Evolutionary conservation across 1,140 invertebrate species (phyloP).

Genomic region (Pogonomyrmex barbatus): DNA sequence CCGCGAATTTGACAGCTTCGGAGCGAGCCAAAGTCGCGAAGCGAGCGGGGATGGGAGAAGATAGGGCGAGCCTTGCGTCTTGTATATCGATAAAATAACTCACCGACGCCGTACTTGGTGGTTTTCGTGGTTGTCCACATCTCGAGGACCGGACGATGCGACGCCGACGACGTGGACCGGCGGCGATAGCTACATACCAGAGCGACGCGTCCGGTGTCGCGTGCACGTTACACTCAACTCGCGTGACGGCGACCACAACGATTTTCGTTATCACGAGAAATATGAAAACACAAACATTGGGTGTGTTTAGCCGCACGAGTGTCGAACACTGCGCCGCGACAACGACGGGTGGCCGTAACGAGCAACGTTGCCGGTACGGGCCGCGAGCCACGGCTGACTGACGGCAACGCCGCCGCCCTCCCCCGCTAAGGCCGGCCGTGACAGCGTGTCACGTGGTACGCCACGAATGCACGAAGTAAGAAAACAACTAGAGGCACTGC

Average conservation of each 20-base stretch:
- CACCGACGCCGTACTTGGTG: conserved; percentile 89
- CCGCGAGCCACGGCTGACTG: conserved; percentile 53
- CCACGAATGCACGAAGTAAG: background rate
- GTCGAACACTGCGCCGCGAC: conserved; percentile 65
- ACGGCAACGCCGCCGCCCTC: conserved; percentile 68
- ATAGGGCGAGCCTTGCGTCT: background rate
- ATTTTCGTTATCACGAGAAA: conserved; percentile 72
- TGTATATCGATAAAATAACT: conserved; percentile 78
- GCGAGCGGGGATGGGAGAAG: background rate
- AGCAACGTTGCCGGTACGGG: conserved; percentile 77
- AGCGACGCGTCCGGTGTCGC: background rate
- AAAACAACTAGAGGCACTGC: background rate
- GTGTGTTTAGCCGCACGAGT: conserved; percentile 81
- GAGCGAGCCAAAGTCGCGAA: conserved; percentile 25
- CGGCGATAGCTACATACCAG: conserved; percentile 65
- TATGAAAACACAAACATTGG: conserved; percentile 85
- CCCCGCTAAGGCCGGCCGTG: conserved; percentile 1
- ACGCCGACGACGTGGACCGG: conserved; percentile 41
- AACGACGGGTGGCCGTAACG: conserved; percentile 36
- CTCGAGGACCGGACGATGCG: conserved; percentile 58
- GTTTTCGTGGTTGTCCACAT: conserved; percentile 89
- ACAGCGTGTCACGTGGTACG: conserved; percentile 60
- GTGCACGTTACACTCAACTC: conserved; percentile 13
- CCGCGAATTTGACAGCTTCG: conserved; percentile 65
- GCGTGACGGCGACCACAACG: conserved; percentile 30